Base-by-base conservation (phyloP, 2,888 invertebrate genomes). In the Hanleya hanleyi region DNA sequence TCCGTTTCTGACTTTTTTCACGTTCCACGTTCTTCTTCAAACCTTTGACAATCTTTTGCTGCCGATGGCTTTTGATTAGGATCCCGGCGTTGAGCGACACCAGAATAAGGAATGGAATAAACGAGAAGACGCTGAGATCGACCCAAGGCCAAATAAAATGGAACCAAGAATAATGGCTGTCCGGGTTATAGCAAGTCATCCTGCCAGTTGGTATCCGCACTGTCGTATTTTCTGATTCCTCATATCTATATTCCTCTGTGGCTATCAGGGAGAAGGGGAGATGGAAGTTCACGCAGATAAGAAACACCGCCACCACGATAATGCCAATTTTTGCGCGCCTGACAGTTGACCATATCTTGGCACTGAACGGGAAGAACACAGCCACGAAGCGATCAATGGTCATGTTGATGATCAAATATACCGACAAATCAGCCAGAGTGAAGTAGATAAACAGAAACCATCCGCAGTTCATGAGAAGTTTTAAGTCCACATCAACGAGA, bases 371-470 rank as follows among this genome's bases (percentile, higher is more conserved):
- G 15, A 37, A 35, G 26, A 64, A 64, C 38, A 64, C 38, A 26
- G 35, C 38, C 2, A 64, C 38, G 36, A 35, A 64, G 18, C 64
- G 35, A 37, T 64, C 64, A n/a, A 37, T 64, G 3, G 64, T 64
- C 64, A 64, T 64, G 64, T 37, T 33, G 1, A 64, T 37, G n/a
- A 64, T 64, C 15, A 64, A n/a, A 64, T 64, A 64, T 3, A 64
- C 64, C 22, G 64, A 64, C 22, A 64, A 37, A 64, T 64, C 64
- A n/a, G 64, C 38, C n/a, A 64, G 35, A 64, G 64, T 64, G 37
- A 64, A 64, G 26, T 64, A 64, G 22, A 64, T n/a, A 26, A 64
- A 64, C 37, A 64, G 35, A 12, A 64, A 64, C 64, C 64, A 64
- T 1, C 64, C 64, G 15, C 64, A 64, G 64, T 64, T 64, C 37